Conservation (phyloP, 2,888 invertebrate species). For the Sussaba pulchella region DNA sequence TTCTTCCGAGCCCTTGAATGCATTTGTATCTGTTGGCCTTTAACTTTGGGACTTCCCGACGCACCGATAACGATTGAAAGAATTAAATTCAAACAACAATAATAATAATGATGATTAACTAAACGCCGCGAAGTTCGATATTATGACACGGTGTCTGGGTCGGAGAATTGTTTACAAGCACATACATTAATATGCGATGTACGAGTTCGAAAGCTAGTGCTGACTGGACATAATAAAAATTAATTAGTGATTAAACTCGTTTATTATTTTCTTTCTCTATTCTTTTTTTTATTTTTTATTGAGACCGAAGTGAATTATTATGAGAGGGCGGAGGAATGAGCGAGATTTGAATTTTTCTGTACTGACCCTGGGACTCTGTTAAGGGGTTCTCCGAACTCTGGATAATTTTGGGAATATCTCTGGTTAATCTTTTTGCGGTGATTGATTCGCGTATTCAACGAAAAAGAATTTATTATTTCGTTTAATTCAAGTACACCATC, state of each 20-base stretch:
- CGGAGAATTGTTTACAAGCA: neutral
- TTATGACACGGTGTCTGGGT: neutral
- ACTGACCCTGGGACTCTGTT: too few relatives aligned
- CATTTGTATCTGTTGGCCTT: conserved; percentile 15
- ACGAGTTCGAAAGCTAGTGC: neutral
- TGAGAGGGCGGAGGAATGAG: too few relatives aligned
- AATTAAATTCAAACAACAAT: neutral
- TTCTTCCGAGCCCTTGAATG: conserved; percentile 19
- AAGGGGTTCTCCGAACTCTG: too few relatives aligned
- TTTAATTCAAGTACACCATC: too few relatives aligned
- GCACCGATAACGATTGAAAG: conserved; percentile 2
- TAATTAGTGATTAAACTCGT: neutral
- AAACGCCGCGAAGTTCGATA: neutral
- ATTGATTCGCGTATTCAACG: too few relatives aligned
- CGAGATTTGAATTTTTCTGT: too few relatives aligned
- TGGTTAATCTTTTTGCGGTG: too few relatives aligned
- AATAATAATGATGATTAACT: neutral
- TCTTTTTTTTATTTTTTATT: neutral
- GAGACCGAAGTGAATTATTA: too few relatives aligned
- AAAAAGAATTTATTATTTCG: too few relatives aligned
- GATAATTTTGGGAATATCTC: too few relatives aligned
- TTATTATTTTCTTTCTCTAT: neutral
- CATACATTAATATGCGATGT: neutral
- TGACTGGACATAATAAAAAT: neutral
- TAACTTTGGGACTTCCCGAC: conserved; percentile 8